Conservation (phyloP, 2,797 vertebrate genomes). For the Betta splendens region DNA sequence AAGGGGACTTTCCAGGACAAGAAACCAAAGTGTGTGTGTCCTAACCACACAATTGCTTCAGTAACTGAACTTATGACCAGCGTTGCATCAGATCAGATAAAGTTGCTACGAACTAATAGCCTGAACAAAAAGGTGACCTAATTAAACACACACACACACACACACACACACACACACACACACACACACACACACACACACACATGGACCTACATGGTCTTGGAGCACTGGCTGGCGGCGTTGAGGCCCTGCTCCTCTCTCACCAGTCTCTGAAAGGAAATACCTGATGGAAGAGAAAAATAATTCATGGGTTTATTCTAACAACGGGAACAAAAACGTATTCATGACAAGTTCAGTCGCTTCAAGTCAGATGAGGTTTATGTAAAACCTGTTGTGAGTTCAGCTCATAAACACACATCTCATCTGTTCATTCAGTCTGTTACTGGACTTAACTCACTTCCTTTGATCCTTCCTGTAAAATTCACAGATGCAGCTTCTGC, state of each 20-base stretch:
- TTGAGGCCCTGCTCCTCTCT: slow-evolving; percentile 90
- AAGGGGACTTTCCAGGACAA: slow-evolving; percentile 28
- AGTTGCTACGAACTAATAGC: not conserved
- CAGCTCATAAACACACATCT: not conserved
- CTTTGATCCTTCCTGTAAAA: slow-evolving; percentile 16
- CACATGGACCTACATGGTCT: slow-evolving; percentile 89
- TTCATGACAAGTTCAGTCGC: no score
- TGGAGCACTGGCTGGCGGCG: slow-evolving; percentile 77
- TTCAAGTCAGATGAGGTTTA: not conserved
- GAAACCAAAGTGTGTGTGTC: not conserved
- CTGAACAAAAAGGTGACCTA: not conserved
- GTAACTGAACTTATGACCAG: not conserved
- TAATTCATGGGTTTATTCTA: not conserved
- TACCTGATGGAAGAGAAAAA: slow-evolving; percentile 77
- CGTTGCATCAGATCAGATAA: not conserved
- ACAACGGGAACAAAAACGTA: not conserved
- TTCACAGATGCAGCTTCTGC: slow-evolving; percentile 30
- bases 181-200: no score
- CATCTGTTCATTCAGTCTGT: slow-evolving; percentile 9
- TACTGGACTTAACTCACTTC: slow-evolving; percentile 15
- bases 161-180: no score
- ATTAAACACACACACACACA: no score
- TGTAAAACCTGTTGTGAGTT: not conserved
- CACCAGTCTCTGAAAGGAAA: slow-evolving; percentile 93
- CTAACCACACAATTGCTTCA: not conserved